Conservation (phyloP, 2,113 vertebrate genomes). For the Pelecanus crispus region DNA sequence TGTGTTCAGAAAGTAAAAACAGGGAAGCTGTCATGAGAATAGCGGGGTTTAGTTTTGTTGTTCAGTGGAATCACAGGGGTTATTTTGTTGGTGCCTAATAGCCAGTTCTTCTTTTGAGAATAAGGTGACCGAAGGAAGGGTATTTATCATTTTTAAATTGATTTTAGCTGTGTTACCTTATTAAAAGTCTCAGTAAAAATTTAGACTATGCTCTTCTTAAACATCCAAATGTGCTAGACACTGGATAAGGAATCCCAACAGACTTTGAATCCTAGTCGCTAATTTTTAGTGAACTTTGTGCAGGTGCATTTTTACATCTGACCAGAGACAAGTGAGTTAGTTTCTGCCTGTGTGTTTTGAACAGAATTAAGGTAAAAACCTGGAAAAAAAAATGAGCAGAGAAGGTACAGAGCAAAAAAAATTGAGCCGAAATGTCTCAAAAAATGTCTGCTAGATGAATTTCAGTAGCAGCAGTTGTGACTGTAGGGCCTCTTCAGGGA, state of each 20-base stretch:
- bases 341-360: background rate
- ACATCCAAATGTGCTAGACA: background rate
- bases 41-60: background rate
- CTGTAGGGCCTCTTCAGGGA: background rate
- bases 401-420: background rate
- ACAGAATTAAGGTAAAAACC: background rate
- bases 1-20: background rate
- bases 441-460: background rate
- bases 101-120: background rate
- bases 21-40: background rate
- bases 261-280: background rate
- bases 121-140: background rate
- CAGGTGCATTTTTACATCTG: background rate
- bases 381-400: background rate
- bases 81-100: background rate
- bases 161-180: background rate
- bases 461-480: background rate
- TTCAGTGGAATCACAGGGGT: background rate
- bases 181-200: background rate
- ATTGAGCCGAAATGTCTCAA: background rate
- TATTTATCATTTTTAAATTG: background rate
- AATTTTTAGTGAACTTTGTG: background rate
- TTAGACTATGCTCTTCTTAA: background rate
- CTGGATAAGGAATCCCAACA: background rate
- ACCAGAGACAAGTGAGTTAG: background rate